Base-by-base conservation (phyloP, 2,113 vertebrate species). In the Apteryx mantelli region DNA sequence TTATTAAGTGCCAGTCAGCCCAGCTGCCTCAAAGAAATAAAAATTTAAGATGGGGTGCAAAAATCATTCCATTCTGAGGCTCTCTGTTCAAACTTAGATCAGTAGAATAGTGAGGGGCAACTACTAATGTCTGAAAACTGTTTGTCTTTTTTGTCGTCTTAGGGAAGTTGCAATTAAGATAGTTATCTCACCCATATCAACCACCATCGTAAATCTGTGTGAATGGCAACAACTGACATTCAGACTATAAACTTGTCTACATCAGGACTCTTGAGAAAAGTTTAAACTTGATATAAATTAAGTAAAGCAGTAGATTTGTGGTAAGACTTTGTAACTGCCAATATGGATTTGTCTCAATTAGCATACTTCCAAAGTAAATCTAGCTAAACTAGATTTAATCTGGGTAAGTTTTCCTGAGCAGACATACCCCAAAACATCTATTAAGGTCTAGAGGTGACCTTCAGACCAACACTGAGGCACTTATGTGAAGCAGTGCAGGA, bases 131-230 rank as follows among this genome's bases (percentile, higher is more conserved):
- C 66, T 2, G 25, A 80, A 76, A 95, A 22, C 38, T 44, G 73
- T 50, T 32, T 48, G 19, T 16, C 74, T 69, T 61, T 85, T 52
- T n/a, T 82, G 30, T 85, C 91, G 89, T 77, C 84, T 65, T 20
- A 85, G 24, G 36, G 78, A 82, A 95, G 77, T 28, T 95, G 83
- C 88, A 94, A 79, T 85, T 71, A 74, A 85, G 66, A 44, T 64
- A 46, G 34, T 85, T 94, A 53, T 56, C 77, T 65, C 77, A 84
- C 85, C 88, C n/a, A 1, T 66, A 91, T 81, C 79, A 68, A 69
- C 75, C 70, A 96, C 64, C 68, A 74, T 0, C 0, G 60, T 66
- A 64, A 88, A 2, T 48, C 68, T 80, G 32, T 46, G 70, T 20
- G 16, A 95, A 56, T 7, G 30, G 82, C 85, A 94, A 81, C 42